Conservation (phyloP, 2,113 vertebrate genomes). For the Cyanoliseus patagonus region DNA sequence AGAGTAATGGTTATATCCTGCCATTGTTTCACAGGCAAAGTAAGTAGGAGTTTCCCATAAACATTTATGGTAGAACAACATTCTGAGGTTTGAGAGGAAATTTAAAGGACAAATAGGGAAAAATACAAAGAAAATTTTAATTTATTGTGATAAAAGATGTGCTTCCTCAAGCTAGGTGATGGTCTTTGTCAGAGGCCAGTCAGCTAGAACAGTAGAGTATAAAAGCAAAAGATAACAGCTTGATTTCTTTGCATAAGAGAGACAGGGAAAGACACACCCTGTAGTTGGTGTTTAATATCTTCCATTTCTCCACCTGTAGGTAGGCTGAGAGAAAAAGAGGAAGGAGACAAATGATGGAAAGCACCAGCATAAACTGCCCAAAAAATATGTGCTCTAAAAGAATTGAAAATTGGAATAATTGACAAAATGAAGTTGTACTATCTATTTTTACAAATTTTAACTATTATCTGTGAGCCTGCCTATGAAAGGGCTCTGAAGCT, state of each 20-base stretch:
- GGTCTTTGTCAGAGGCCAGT: not conserved
- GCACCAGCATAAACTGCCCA: not conserved
- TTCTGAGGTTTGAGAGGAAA: constrained; percentile 14
- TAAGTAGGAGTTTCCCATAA: constrained; percentile 30
- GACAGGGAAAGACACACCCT: not conserved
- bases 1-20: constrained; percentile 45
- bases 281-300: not conserved
- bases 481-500: not conserved
- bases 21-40: constrained; percentile 31
- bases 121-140: not conserved
- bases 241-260: not conserved
- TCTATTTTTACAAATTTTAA: not conserved
- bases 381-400: not conserved
- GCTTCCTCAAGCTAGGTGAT: not conserved
- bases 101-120: constrained; percentile 10
- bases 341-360: not conserved
- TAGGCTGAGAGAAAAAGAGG: not conserved
- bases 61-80: constrained; percentile 9
- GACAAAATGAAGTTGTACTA: not conserved
- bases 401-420: not conserved
- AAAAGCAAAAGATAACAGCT: not conserved
- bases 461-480: not conserved
- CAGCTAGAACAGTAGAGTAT: not conserved
- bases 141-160: not conserved
- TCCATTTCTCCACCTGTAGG: not conserved